Evolutionary conservation across 1,140 invertebrate genomes (phyloP), one percentile per base, ranked within the genome.

Genomic region (Trichonephila inaurata): DNA sequence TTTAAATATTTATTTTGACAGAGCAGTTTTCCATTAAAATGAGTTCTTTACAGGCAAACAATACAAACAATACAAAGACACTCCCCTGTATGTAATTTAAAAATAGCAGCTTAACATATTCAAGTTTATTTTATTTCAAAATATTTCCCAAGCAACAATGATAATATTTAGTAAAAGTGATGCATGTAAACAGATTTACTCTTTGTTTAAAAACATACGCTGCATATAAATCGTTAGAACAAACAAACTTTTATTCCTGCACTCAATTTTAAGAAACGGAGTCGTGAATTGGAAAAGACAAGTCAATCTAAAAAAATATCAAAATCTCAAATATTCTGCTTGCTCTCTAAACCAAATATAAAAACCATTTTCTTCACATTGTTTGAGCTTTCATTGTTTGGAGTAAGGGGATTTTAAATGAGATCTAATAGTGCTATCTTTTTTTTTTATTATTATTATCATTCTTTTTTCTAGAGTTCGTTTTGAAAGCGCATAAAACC

Each of bases 391-490:
- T 64, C 62, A 88, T 61, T 64, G 6, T 64, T 88, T 64, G 86
- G 51, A 64, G 64, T 28, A 88, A 88, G 33, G 33, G 33, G 60
- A 88, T 88, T 88, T 88, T 64, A 88, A 88, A 88, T 88, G 86
- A 88, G 60, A 88, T 64, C 60, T 88, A 88, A 88, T 64, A 88
- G 61, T 64, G 44, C n/a, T n/a, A 88, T 88, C 24, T n/a, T 88
- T 64, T 83, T 82, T 83, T 83, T 58, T 19, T 60, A 8, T 58
- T 77, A 77, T 77, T 77, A 28, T 40, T 77, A 77, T 77, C 40
- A 19, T 77, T 77, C 28, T 16, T 77, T 77, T 77, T 33, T 33
- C 12, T 64, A 33, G 21, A 58, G 12, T 85, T 85, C 83, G 3
- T 88, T 66, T 64, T 33, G 19, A 64, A 88, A 88, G 86, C 28